phyloP scores from a whole-genome alignment of 2,888 invertebrate species.

The Gymnoscelis rufifasciata region DNA sequence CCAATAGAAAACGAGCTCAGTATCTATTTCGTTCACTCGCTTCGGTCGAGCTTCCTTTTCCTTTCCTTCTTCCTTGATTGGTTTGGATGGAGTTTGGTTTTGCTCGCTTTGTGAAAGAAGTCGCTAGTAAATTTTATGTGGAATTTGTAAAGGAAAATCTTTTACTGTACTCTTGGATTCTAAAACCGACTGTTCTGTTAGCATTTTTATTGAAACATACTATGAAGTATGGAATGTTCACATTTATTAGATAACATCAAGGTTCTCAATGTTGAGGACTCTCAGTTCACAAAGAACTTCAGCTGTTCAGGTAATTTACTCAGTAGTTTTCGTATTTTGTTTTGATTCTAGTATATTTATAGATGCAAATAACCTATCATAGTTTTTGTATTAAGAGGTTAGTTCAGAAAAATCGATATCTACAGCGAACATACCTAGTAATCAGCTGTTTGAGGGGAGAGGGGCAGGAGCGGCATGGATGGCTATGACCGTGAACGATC shows the following conservation, averaged over 20 bases:
- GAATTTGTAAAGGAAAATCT: slow-evolving; percentile 21
- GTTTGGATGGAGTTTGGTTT: no score
- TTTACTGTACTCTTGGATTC: slow-evolving; percentile 40
- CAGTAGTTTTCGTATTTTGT: slow-evolving; percentile 34
- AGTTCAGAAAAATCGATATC: slow-evolving; percentile 73
- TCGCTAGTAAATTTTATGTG: slow-evolving; percentile 24
- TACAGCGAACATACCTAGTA: slow-evolving; percentile 65
- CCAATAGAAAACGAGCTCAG: slow-evolving; percentile 34
- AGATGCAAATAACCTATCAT: slow-evolving; percentile 31
- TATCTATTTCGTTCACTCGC: slow-evolving; percentile 44
- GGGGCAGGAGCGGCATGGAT: slow-evolving; percentile 58
- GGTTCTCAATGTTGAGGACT: slow-evolving; percentile 71
- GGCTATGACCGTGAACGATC: slow-evolving; percentile 63
- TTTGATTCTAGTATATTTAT: slow-evolving; percentile 23
- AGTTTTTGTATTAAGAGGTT: slow-evolving; percentile 53
- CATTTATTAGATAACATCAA: slow-evolving; percentile 83
- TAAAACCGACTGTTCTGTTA: slow-evolving; percentile 45
- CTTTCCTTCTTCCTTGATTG: slow-evolving; percentile 15
- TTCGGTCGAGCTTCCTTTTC: slow-evolving; percentile 19
- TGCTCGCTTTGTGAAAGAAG: slow-evolving; percentile 18
- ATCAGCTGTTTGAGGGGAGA: slow-evolving; percentile 74
- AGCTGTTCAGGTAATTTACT: slow-evolving; percentile 80
- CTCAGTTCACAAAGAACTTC: slow-evolving; percentile 80
- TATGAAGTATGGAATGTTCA: slow-evolving; percentile 83
- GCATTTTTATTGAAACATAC: slow-evolving; percentile 40